Conservation (phyloP, 2,888 invertebrate genomes). For the Meandrusa payeni region DNA sequence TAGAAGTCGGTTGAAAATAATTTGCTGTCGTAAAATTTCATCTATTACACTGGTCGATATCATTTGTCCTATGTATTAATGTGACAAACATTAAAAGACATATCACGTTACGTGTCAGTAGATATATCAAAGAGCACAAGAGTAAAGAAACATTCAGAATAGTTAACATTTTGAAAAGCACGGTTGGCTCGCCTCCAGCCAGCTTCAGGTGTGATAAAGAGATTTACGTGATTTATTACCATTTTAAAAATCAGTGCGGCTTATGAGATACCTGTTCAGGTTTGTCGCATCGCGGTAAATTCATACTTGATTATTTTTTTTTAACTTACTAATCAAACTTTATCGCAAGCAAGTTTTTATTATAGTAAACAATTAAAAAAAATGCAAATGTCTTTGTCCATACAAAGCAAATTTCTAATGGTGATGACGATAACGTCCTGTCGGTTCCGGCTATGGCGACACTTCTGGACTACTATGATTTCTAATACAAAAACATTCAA, state of each 20-base stretch:
- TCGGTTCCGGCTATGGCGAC: too few species aligned
- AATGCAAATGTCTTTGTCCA: too few species aligned
- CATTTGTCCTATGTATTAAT: not conserved
- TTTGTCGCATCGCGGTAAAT: conserved; percentile 13
- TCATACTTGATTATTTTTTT: too few species aligned
- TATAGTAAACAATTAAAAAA: too few species aligned
- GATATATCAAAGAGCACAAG: conserved; percentile 15
- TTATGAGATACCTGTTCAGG: conserved; percentile 16
- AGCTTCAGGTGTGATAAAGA: conserved; percentile 48
- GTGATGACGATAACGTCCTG: too few species aligned
- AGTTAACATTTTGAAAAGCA: conserved; percentile 18
- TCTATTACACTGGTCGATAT: not conserved
- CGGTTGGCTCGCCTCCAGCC: conserved; percentile 33
- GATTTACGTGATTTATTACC: conserved; percentile 29
- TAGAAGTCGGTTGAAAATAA: conserved; percentile 35
- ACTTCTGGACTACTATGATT: too few species aligned
- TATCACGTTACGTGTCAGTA: not conserved
- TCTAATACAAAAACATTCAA: too few species aligned
- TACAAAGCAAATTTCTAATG: too few species aligned
- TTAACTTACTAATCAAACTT: too few species aligned
- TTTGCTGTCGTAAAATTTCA: conserved; percentile 27
- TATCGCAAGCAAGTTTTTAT: too few species aligned
- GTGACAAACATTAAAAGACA: not conserved
- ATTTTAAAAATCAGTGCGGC: conserved; percentile 22
- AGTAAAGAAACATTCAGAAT: conserved; percentile 17